Evolutionary conservation across 2,113 vertebrate genomes (phyloP).

Genomic region (Podocnemis expansa): DNA sequence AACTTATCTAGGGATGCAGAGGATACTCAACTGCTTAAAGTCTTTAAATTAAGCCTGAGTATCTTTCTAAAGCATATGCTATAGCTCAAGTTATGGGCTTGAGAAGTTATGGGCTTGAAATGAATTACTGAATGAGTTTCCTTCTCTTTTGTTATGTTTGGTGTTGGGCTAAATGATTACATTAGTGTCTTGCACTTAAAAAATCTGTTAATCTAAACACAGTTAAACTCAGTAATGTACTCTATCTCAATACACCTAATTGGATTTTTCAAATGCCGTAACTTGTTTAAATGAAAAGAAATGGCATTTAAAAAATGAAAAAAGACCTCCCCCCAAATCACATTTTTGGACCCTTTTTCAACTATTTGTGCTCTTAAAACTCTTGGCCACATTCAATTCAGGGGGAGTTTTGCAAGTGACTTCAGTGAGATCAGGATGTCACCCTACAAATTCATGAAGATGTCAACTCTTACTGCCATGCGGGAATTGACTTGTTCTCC

Average conservation of each 20-base stretch:
- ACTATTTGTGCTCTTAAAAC: neutral
- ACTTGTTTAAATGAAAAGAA: neutral
- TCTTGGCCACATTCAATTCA: neutral
- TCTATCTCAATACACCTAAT: neutral
- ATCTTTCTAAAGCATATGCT: neutral
- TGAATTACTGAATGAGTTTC: neutral
- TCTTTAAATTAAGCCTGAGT: neutral
- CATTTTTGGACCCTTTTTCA: neutral
- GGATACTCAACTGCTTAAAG: rapidly evolving
- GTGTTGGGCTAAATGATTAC: neutral
- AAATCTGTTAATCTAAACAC: neutral
- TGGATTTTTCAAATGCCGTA: neutral
- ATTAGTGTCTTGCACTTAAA: neutral
- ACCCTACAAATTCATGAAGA: neutral
- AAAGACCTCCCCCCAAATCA: neutral
- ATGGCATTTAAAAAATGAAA: neutral
- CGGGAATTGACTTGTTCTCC: neutral
- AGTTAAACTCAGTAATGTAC: neutral
- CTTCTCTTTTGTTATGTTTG: neutral
- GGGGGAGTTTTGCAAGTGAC: neutral
- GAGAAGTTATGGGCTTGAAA: neutral
- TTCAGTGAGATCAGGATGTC: neutral
- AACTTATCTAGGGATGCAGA: neutral
- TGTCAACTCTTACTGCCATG: neutral
- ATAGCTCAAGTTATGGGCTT: neutral